Conservation (phyloP, 2,113 vertebrate genomes). For the Caretta caretta region DNA sequence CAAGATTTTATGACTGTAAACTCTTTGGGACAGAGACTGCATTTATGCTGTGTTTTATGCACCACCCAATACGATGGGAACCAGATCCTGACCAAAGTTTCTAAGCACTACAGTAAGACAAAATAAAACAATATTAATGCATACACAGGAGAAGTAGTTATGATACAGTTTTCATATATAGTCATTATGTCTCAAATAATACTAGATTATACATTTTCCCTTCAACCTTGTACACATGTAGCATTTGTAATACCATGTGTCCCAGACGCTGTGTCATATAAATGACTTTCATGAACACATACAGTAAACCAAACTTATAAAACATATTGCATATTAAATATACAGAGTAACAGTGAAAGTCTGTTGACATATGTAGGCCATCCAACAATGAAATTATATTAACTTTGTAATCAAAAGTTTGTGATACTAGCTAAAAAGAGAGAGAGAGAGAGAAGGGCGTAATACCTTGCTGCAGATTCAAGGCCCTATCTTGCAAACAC, state of each 20-base stretch:
- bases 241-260: not conserved
- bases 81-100: not conserved
- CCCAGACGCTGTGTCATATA: not conserved
- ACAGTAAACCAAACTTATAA: not conserved
- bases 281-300: not conserved
- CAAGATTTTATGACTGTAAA: not conserved
- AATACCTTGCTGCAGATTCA: not conserved
- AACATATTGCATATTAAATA: not conserved
- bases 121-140: not conserved
- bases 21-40: not conserved
- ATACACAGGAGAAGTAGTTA: not conserved
- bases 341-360: not conserved
- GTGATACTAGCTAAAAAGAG: too few species aligned
- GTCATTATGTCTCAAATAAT: not conserved
- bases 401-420: not conserved
- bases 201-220: not conserved
- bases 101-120: not conserved
- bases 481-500: not conserved
- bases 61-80: not conserved
- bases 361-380: not conserved
- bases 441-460: not conserved
- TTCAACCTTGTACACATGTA: not conserved
- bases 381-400: not conserved
- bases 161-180: not conserved
- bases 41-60: not conserved